Evolutionary conservation across 2,113 vertebrate genomes (phyloP), one percentile per base, ranked within the genome.

Genomic region (Stigmatopora argus): DNA sequence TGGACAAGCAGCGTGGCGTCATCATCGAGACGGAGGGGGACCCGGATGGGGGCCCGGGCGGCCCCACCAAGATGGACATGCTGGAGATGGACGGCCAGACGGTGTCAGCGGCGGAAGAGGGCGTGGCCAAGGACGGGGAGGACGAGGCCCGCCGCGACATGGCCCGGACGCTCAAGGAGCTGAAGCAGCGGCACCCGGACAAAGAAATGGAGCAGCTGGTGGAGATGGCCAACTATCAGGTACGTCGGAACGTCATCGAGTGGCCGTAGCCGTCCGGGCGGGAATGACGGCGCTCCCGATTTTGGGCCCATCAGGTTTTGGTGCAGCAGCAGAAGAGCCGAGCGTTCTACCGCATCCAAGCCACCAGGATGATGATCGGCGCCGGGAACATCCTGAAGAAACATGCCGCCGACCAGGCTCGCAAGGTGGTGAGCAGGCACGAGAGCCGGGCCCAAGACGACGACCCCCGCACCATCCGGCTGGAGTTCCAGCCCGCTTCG

Each of bases 151-250:
- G 90, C 62, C 85, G 88, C 70, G 92, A 92, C 66, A 94, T 94
- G 93, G 92, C 92, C 1, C 89, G 82, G 26, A 90, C 86, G 0
- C 85, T 94, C 68, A 92, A 93, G 83, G 92, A 94, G 34, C 89
- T 94, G 38, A 92, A 92, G 69, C 92, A 93, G 69, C 89, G 88
- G 55, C 90, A 93, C 57, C 92, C 93, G 0, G 92, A 93, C 3
- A 93, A 92, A 74, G 93, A 93, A 85, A 92, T 90, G 91, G 92
- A 93, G 74, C 93, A 94, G 75, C 87, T 94, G 6, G 90, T 93
- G 15, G 93, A 94, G 81, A 89, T 94, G 90, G 93, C 92, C 21
- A 93, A 93, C 75, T 93, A 93, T 69, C 92, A 93, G 74, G 90
- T 92, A 10, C 67, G 14, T 56, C 53, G 5, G 38, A 7, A 7